These are phyloP conservation scores for Synergus itoensis DNA, from an alignment of 2,888 invertebrate genomes.

Conservation along the genomic window DNA sequence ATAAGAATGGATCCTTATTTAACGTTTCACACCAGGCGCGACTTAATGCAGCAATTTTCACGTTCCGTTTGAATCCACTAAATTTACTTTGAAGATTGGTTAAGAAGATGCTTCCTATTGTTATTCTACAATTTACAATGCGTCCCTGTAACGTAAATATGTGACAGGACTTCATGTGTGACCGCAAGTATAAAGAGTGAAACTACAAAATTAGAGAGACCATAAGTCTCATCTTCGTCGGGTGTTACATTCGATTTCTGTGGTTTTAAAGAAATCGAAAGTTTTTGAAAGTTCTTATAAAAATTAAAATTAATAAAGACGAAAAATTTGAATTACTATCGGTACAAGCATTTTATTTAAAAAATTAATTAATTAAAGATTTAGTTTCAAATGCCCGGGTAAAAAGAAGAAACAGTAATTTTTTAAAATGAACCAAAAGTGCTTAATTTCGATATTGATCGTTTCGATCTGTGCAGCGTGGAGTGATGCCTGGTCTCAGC, in stretches of 20 bases:
- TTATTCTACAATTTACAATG: slow-evolving; percentile 15
- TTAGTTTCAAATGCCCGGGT: slow-evolving; percentile 8
- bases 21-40: not conserved
- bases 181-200: slow-evolving; percentile 55
- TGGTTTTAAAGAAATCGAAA: not conserved
- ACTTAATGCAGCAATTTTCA: not conserved
- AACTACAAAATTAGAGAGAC: slow-evolving; percentile 49
- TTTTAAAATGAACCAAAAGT: slow-evolving; percentile 47
- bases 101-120: slow-evolving; percentile 14
- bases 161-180: slow-evolving; percentile 55
- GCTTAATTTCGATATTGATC: slow-evolving; percentile 42
- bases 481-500: slow-evolving; percentile 44
- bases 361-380: not conserved
- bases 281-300: not conserved
- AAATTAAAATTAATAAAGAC: not conserved
- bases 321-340: not conserved
- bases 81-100: not conserved
- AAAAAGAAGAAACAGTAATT: not conserved
- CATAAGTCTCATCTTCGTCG: slow-evolving; percentile 44
- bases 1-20: not conserved
- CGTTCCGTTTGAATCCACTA: not conserved
- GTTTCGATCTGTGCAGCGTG: slow-evolving; percentile 43
- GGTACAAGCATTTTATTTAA: not conserved
- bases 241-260: not conserved
- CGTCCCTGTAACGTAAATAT: slow-evolving; percentile 43